Conservation (phyloP, 1,140 invertebrate genomes). For the Paramacrobiotus metropolitanus region DNA sequence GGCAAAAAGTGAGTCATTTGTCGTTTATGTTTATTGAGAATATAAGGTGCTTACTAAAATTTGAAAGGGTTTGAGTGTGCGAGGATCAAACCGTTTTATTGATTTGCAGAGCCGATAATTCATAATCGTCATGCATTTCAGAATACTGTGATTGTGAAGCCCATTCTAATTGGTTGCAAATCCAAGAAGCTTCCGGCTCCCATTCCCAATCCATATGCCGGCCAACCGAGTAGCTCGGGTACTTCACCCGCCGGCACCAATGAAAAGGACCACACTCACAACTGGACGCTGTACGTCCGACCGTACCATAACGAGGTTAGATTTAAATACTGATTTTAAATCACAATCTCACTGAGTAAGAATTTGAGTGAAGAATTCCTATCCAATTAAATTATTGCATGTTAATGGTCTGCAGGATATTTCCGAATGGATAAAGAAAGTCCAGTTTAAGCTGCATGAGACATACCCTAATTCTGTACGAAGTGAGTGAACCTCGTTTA, state of each 20-base stretch:
- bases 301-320: slow-evolving; percentile 44
- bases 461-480: slow-evolving; percentile 85
- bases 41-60: no score
- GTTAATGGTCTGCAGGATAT: slow-evolving; percentile 37
- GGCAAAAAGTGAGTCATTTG: no score
- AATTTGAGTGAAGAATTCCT: background rate
- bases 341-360: background rate
- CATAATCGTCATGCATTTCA: no score
- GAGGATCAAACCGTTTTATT: no score
- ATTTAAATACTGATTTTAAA: slow-evolving; percentile 11
- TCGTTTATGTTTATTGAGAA: no score
- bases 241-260: background rate
- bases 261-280: slow-evolving; percentile 93
- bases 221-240: no score
- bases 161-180: background rate
- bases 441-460: slow-evolving; percentile 41
- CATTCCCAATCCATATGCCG: background rate
- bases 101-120: no score
- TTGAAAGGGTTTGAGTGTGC: no score
- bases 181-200: background rate
- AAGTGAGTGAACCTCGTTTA: slow-evolving; percentile 22
- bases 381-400: background rate
- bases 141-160: background rate
- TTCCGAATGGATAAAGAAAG: slow-evolving; percentile 80
- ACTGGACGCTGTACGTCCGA: slow-evolving; percentile 94